Conservation (phyloP, 2,888 invertebrate species). For the Diploptera punctata region DNA sequence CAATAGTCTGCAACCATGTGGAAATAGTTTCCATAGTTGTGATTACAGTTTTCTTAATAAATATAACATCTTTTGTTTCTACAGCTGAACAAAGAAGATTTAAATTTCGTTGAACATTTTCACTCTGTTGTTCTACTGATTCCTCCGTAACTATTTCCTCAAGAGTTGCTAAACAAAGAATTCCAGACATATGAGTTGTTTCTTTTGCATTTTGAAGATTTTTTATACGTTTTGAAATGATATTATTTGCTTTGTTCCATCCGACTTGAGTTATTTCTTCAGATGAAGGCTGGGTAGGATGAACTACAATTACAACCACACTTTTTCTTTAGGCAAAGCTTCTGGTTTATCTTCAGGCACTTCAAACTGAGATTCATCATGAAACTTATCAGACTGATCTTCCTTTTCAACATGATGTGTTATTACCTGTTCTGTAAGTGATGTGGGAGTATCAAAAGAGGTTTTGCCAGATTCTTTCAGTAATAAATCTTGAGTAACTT, state of each 20-base stretch:
- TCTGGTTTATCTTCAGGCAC: too few species aligned
- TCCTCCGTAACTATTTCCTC: constrained; percentile 63
- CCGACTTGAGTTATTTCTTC: constrained; percentile 44
- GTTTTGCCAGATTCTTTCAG: too few species aligned
- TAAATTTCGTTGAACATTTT: constrained; percentile 67
- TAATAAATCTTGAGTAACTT: too few species aligned
- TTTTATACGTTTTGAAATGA: constrained; percentile 62
- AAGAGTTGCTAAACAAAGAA: constrained; percentile 66
- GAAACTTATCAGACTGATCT: too few species aligned
- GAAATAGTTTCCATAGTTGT: constrained; percentile 82
- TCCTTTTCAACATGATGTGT: too few species aligned
- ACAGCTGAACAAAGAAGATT: constrained; percentile 65
- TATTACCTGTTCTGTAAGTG: too few species aligned
- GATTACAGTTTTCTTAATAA: constrained; percentile 73
- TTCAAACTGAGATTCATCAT: too few species aligned
- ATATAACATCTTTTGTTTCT: constrained; percentile 61
- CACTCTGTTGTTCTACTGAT: constrained; percentile 61
- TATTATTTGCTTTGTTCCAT: constrained; percentile 62
- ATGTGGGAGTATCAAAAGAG: too few species aligned
- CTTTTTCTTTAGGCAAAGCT: too few species aligned
- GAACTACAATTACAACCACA: too few species aligned
- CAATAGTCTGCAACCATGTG: constrained; percentile 84
- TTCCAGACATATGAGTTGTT: constrained; percentile 64
- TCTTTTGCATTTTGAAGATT: constrained; percentile 61
- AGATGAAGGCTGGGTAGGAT: neutral